These are phyloP conservation scores for Bradypodion ventrale DNA, from an alignment of 2,797 vertebrate genomes.

Conservation along the genomic window DNA sequence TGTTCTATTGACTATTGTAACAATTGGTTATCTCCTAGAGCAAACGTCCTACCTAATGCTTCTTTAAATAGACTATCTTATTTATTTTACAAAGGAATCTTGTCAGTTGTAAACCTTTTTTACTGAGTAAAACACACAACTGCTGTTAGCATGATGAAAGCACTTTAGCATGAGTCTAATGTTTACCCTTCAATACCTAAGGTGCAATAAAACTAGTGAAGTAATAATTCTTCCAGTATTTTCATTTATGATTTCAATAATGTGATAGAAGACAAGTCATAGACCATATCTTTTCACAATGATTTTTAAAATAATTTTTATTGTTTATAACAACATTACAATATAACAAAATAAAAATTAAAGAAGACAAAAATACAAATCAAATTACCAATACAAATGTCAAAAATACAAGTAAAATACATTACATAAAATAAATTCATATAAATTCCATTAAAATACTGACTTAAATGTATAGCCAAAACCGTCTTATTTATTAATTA, in stretches of 20 bases:
- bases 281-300: neutral
- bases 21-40: neutral
- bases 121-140: neutral
- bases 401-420: no score
- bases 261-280: neutral
- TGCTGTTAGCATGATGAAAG: constrained; percentile 18
- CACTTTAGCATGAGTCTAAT: constrained; percentile 6
- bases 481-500: no score
- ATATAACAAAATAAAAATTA: no score
- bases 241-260: neutral
- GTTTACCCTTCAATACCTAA: neutral
- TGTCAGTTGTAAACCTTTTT: constrained; percentile 16
- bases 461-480: no score
- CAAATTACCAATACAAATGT: no score
- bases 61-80: neutral
- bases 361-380: no score
- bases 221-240: neutral
- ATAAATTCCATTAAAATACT: no score
- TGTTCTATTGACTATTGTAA: neutral
- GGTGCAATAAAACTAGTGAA: neutral
- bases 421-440: no score
- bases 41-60: constrained; percentile 15
- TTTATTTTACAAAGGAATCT: neutral
- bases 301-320: no score
- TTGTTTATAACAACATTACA: no score